phyloP scores from a whole-genome alignment of 2,797 vertebrate species.

The Gymnothorax javanicus region DNA sequence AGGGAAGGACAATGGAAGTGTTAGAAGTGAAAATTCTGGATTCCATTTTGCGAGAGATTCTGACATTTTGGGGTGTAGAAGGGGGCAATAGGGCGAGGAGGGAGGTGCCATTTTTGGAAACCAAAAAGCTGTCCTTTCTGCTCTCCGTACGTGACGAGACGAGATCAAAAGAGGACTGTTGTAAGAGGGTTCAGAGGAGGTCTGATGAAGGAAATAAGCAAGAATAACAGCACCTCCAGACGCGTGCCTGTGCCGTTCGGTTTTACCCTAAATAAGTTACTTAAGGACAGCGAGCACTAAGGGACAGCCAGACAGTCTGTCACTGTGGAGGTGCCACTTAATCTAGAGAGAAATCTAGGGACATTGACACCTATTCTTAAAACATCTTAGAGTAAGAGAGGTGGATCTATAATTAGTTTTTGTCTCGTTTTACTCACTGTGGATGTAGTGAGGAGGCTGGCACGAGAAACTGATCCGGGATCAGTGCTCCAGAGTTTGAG shows the following conservation, averaged over 20 bases:
- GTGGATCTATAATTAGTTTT: too few relatives aligned
- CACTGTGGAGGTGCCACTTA: not conserved
- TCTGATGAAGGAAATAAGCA: not conserved
- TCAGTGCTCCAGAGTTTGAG: too few relatives aligned
- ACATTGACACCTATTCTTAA: too few relatives aligned
- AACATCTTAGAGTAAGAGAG: too few relatives aligned
- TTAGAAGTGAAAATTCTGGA: not conserved
- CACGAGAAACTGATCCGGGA: too few relatives aligned
- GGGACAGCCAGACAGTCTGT: not conserved
- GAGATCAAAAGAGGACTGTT: not conserved
- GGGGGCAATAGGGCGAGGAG: not conserved
- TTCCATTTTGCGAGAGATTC: not conserved
- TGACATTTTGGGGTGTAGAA: slow-evolving; percentile 20
- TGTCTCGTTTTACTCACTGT: too few relatives aligned
- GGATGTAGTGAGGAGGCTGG: too few relatives aligned
- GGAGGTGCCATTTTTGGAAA: not conserved
- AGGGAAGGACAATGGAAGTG: not conserved
- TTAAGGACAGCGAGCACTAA: not conserved
- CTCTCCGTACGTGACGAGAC: slow-evolving; percentile 1
- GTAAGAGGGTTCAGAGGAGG: not conserved
- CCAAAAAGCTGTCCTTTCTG: slow-evolving; percentile 1
- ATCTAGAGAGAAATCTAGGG: not conserved
- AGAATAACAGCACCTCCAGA: not conserved
- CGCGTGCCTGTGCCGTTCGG: not conserved
- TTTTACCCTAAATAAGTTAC: not conserved